phyloP scores from a whole-genome alignment of 2,888 invertebrate genomes.

The Monopis laevigella region DNA sequence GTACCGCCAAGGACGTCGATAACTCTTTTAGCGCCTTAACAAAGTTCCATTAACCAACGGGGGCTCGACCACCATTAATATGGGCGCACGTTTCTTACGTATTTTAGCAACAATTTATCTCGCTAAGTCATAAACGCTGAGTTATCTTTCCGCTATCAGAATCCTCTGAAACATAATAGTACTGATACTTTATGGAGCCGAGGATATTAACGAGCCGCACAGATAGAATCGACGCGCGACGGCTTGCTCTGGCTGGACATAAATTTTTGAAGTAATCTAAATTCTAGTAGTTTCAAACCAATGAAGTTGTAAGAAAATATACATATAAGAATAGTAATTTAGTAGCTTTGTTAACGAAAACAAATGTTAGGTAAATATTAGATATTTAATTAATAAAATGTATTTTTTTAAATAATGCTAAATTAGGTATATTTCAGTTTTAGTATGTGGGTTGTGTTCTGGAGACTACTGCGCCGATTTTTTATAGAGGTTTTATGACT shows the following conservation, averaged over 20 bases:
- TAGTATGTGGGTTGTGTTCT: no score
- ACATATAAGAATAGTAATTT: neutral
- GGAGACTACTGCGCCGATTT: no score
- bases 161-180: conserved; percentile 39
- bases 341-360: neutral
- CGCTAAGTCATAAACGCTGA: conserved; percentile 28
- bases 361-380: neutral
- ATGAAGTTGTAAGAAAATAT: neutral
- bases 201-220: conserved; percentile 21
- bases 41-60: conserved; percentile 39
- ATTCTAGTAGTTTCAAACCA: no score
- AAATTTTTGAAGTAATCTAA: conserved; percentile 7
- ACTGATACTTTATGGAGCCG: conserved; percentile 31
- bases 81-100: conserved; percentile 24
- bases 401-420: no score
- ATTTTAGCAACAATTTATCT: conserved; percentile 46
- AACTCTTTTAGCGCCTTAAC: no score
- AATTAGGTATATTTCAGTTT: no score
- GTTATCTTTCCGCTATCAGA: conserved; percentile 41
- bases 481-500: no score
- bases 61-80: conserved; percentile 30
- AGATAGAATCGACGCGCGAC: conserved; percentile 15
- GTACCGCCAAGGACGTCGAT: neutral
- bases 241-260: conserved; percentile 15
- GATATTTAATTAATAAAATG: neutral